Conservation (phyloP, 2,113 vertebrate genomes). For the Albula glossodonta region DNA sequence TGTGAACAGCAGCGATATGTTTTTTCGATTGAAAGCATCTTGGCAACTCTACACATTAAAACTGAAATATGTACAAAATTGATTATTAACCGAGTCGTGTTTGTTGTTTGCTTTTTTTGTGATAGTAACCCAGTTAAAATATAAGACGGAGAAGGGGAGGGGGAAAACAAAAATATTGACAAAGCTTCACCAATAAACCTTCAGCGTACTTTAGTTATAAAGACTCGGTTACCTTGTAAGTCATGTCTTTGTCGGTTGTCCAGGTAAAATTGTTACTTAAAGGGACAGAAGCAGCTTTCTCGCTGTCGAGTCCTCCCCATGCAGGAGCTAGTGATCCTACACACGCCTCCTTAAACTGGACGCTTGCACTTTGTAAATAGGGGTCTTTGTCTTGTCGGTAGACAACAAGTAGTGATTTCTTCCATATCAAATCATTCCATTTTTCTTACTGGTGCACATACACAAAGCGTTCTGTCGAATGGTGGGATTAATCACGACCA, state of each 20-base stretch:
- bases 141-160: background rate
- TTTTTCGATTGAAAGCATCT: slow-evolving; percentile 4
- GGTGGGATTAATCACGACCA: background rate
- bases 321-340: slow-evolving; percentile 51
- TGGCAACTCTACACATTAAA: slow-evolving; percentile 14
- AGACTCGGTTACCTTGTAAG: slow-evolving; percentile 64
- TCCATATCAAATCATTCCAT: background rate
- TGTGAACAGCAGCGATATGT: background rate
- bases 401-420: background rate
- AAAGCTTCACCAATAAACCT: slow-evolving; percentile 13
- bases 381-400: background rate
- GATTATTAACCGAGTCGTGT: slow-evolving; percentile 13
- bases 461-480: background rate
- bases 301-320: slow-evolving; percentile 49
- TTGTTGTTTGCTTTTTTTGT: slow-evolving; percentile 19
- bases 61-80: slow-evolving; percentile 28
- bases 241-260: slow-evolving; percentile 64
- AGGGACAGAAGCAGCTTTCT: slow-evolving; percentile 69
- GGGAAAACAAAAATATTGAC: background rate
- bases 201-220: slow-evolving; percentile 38
- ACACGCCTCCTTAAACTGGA: slow-evolving; percentile 71
- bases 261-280: slow-evolving; percentile 69
- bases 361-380: slow-evolving; percentile 37
- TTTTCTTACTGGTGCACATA: background rate
- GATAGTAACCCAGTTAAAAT: background rate